These are phyloP conservation scores for Troides oblongomaculatus DNA, from an alignment of 2,888 invertebrate genomes.

Conservation along the genomic window DNA sequence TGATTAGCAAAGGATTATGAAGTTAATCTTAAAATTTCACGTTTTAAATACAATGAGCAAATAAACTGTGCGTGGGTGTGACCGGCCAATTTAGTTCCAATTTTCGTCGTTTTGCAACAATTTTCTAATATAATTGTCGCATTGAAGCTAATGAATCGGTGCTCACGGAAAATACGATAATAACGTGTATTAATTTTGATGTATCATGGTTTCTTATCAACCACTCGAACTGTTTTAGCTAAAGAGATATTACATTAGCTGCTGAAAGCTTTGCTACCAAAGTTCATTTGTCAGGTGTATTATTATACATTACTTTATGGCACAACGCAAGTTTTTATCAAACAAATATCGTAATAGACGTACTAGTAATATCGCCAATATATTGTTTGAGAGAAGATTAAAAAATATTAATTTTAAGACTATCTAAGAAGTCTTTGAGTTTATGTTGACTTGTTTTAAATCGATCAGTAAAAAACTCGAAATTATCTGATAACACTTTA, in stretches of 20 bases:
- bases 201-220: neutral
- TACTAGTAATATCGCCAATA: too few relatives aligned
- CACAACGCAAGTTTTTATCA: too few relatives aligned
- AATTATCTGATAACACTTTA: too few relatives aligned
- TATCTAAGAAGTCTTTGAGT: too few relatives aligned
- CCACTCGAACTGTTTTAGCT: neutral
- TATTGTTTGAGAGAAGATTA: too few relatives aligned
- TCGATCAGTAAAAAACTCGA: too few relatives aligned
- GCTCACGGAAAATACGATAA: neutral
- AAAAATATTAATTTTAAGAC: too few relatives aligned
- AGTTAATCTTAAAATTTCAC: neutral
- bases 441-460: too few relatives aligned
- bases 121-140: slow-evolving; percentile 21
- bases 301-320: too few relatives aligned
- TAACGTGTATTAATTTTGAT: neutral
- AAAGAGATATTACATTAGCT: neutral
- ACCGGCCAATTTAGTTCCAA: slow-evolving; percentile 20
- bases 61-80: slow-evolving; percentile 15
- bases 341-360: too few relatives aligned
- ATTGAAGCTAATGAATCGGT: slow-evolving; percentile 5
- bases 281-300: too few relatives aligned
- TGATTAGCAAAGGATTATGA: neutral
- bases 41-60: too few relatives aligned
- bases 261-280: neutral
- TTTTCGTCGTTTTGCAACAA: slow-evolving; percentile 22